Conservation (phyloP, 2,888 invertebrate genomes). For the Napeogenes sylphis region DNA sequence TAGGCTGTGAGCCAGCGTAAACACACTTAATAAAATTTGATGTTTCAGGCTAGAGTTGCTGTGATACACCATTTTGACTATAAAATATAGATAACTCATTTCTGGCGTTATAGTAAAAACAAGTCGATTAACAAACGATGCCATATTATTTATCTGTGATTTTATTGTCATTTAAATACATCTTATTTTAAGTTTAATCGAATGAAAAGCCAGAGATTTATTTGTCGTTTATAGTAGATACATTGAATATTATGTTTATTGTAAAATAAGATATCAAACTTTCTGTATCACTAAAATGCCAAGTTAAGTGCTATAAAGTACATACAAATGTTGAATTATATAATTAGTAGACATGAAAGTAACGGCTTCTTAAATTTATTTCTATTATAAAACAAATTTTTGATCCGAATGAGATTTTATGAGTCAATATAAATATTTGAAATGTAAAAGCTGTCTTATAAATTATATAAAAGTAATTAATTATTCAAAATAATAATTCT, state of each 20-base stretch:
- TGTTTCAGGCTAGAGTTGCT: conserved; percentile 76
- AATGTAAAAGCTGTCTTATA: conserved; percentile 68
- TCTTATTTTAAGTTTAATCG: not conserved
- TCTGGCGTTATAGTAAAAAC: conserved; percentile 19
- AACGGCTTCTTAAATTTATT: conserved; percentile 39
- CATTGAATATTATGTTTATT: no score
- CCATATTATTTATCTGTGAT: conserved; percentile 16
- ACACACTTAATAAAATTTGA: conserved; percentile 70
- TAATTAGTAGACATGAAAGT: conserved; percentile 23
- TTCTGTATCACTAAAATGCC: no score
- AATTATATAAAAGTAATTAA: conserved; percentile 69
- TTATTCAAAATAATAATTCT: conserved; percentile 73
- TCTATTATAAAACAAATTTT: conserved; percentile 44
- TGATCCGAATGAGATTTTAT: conserved; percentile 50
- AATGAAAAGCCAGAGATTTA: not conserved
- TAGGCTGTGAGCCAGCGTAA: conserved; percentile 74
- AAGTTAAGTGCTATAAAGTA: conserved; percentile 37
- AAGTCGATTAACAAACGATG: conserved; percentile 9
- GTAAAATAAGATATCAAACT: no score
- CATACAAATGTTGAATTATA: conserved; percentile 33
- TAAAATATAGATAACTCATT: conserved; percentile 63
- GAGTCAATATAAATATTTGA: conserved; percentile 51
- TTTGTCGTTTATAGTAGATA: no score
- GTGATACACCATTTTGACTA: conserved; percentile 74
- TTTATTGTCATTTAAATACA: conserved; percentile 6